These are phyloP conservation scores for Drosophila atripex DNA, from an alignment of 2,888 invertebrate genomes.

Conservation along the genomic window DNA sequence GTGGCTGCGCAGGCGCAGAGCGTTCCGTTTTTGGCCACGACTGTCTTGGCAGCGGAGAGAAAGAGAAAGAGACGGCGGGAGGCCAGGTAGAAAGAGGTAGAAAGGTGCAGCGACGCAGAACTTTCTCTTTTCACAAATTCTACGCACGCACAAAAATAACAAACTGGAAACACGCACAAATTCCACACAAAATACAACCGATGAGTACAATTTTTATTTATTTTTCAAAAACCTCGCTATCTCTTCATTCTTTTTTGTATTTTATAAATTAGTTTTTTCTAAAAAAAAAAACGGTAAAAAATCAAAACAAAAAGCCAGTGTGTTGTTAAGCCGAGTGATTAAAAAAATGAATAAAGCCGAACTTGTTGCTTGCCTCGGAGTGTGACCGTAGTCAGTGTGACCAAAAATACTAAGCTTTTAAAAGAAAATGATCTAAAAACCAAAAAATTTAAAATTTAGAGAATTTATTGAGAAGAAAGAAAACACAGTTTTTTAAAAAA, in stretches of 20 bases:
- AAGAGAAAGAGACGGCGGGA: slow-evolving; percentile 5
- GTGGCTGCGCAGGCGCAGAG: slow-evolving; percentile 44
- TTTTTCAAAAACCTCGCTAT: neutral
- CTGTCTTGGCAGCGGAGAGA: neutral
- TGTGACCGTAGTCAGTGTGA: slow-evolving; percentile 4
- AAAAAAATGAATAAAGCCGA: slow-evolving; percentile 16
- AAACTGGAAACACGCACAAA: slow-evolving; percentile 11
- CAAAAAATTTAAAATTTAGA: neutral
- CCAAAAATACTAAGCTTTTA: neutral
- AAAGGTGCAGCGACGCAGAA: slow-evolving; percentile 32
- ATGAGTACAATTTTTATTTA: slow-evolving; percentile 41
- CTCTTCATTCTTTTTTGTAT: slow-evolving; percentile 22
- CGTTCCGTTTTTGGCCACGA: slow-evolving; percentile 9
- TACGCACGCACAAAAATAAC: slow-evolving; percentile 51
- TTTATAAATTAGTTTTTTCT: neutral
- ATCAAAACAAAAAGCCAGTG: neutral
- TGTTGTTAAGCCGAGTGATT: slow-evolving; percentile 28
- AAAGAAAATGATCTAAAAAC: neutral
- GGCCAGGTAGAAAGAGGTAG: neutral
- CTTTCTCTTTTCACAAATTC: slow-evolving; percentile 81
- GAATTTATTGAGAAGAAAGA: too few relatives aligned
- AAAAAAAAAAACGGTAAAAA: neutral
- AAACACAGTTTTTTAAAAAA: slow-evolving; percentile 2
- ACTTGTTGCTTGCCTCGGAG: slow-evolving; percentile 11
- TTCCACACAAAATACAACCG: slow-evolving; percentile 24